Evolutionary conservation across 2,888 invertebrate species (phyloP).

Genomic region (Isotomurus palustris): DNA sequence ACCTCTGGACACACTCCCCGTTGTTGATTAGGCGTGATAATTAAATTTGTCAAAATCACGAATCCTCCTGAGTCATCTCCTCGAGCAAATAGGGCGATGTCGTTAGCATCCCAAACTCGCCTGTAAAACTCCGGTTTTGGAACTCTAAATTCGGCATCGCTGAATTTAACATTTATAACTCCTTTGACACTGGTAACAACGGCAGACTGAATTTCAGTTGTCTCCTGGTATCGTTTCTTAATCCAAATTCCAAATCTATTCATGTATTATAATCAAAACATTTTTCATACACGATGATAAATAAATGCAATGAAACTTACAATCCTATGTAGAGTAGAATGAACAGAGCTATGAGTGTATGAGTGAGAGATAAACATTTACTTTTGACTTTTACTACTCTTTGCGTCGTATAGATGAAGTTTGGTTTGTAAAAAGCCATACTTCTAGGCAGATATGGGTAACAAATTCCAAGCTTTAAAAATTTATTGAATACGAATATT

Average conservation of each 20-base stretch:
- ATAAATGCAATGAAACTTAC: slow-evolving; percentile 20
- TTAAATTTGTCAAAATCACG: slow-evolving; percentile 54
- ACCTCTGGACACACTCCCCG: slow-evolving; percentile 50
- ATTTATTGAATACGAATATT: no score
- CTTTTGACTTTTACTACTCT: slow-evolving; percentile 40
- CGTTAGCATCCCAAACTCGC: slow-evolving; percentile 53
- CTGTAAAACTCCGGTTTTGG: slow-evolving; percentile 42
- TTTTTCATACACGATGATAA: background rate
- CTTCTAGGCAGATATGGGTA: no score
- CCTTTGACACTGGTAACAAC: slow-evolving; percentile 55
- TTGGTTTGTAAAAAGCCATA: background rate
- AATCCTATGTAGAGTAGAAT: slow-evolving; percentile 38
- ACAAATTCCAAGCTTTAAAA: no score
- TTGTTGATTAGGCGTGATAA: slow-evolving; percentile 52
- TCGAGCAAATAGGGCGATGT: slow-evolving; percentile 53
- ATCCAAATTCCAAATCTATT: slow-evolving; percentile 11
- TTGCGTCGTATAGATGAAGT: slow-evolving; percentile 31
- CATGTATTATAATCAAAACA: background rate
- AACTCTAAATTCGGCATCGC: slow-evolving; percentile 34
- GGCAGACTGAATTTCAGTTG: slow-evolving; percentile 30
- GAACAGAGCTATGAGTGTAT: slow-evolving; percentile 20
- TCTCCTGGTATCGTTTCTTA: slow-evolving; percentile 32
- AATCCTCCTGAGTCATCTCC: slow-evolving; percentile 54
- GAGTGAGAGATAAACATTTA: slow-evolving; percentile 29
- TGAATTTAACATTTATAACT: slow-evolving; percentile 48